Conservation (phyloP, 2,113 vertebrate genomes). For the Pachycephala philippinensis region DNA sequence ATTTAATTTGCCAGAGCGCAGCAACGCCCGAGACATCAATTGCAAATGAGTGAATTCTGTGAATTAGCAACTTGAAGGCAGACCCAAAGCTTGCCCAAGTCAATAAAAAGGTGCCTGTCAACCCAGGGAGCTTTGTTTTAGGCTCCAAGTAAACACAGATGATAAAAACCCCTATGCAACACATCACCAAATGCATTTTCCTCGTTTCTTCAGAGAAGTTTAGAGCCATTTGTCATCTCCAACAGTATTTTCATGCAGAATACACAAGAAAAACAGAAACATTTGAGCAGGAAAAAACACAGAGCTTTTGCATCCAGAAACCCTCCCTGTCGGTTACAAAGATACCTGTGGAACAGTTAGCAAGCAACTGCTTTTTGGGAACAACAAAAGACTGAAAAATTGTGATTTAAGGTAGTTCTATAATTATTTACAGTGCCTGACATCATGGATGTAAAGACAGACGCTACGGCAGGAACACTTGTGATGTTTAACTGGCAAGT, state of each 20-base stretch:
- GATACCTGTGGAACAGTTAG: background rate
- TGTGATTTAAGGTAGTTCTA: background rate
- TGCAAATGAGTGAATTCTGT: background rate
- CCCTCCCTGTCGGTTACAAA: background rate
- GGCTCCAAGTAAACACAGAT: background rate
- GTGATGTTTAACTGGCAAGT: background rate
- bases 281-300: fast-evolving
- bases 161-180: background rate
- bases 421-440: background rate
- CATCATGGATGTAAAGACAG: background rate
- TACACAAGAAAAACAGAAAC: background rate
- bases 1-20: conserved; percentile 1
- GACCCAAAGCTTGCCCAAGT: background rate
- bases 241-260: background rate
- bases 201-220: background rate
- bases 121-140: background rate
- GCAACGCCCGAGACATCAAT: background rate
- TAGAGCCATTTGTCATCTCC: background rate
- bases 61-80: background rate
- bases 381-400: background rate
- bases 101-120: background rate
- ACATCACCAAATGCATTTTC: background rate
- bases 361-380: background rate
- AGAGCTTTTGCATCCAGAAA: background rate
- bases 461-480: background rate